Evolutionary conservation across 2,888 invertebrate genomes (phyloP).

Genomic region (Megaustenia siamemsis): DNA sequence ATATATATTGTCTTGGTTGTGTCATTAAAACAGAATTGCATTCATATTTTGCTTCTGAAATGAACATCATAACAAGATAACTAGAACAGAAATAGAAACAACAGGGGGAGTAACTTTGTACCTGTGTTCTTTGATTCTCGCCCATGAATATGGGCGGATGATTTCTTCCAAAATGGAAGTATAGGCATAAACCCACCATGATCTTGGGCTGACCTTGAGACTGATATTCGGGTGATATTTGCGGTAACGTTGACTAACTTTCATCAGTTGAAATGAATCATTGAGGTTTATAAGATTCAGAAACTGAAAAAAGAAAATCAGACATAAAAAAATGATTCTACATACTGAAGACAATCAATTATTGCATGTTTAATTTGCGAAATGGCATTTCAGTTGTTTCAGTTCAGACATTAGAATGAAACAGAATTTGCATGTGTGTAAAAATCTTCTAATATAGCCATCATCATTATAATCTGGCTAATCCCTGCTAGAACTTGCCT

Average conservation of each 20-base stretch:
- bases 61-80: neutral
- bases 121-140: slow-evolving; percentile 86
- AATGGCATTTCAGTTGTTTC: too few species aligned
- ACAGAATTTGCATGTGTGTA: too few species aligned
- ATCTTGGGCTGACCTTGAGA: slow-evolving; percentile 83
- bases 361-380: too few species aligned
- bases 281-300: slow-evolving; percentile 82
- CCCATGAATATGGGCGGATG: slow-evolving; percentile 88
- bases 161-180: slow-evolving; percentile 86
- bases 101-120: slow-evolving; percentile 58
- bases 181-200: slow-evolving; percentile 90
- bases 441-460: too few species aligned
- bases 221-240: slow-evolving; percentile 84
- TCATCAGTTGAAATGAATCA: slow-evolving; percentile 83
- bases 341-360: too few species aligned
- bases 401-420: too few species aligned
- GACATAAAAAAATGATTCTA: neutral
- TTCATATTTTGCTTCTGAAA: neutral
- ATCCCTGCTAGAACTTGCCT: too few species aligned
- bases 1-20: too few species aligned
- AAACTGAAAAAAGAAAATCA: slow-evolving; percentile 81
- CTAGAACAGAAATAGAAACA: neutral
- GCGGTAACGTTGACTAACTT: slow-evolving; percentile 85
- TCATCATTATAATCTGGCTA: too few species aligned
- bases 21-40: too few species aligned